Evolutionary conservation across 2,113 vertebrate genomes (phyloP), one percentile per base, ranked within the genome.

Genomic region (Chaetura pelagica): DNA sequence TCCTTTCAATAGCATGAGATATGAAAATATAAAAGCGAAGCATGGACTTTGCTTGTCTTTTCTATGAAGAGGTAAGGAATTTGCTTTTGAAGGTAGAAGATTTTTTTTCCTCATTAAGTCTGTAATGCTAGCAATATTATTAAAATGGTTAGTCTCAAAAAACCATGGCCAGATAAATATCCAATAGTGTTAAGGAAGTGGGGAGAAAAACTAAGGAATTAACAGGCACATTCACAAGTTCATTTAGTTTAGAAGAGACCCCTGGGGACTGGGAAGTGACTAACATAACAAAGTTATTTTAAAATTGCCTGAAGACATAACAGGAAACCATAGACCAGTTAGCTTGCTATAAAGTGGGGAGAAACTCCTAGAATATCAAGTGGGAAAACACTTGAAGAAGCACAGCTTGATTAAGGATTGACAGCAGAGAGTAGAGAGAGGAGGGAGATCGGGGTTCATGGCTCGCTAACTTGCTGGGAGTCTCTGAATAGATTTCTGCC

Each of bases 361-460:
- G 94, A 96, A 97, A 96, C 66, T 96, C 95, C 79, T 91, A 34
- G 88, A 95, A 95, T 97, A 95, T 95, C 38, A 96, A 97, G 92
- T 94, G 87, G 82, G 51, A 79, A 96, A 97, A 86, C 95, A 95
- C 71, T 95, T 54, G 93, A 73, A 87, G 91, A 87, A 97, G 96
- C 96, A 97, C 95, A 97, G 95, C 96, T 96, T 96, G 96, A 97
- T 95, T 96, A 96, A 96, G 90, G 80, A 95, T 86, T 95, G 96
- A 81, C 87, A 92, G 93, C 67, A 8, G 35, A 77, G 62, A 66
- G 63, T 1, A 51, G 68, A 84, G 69, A 83, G 51, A 78, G 89
- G 69, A 77, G 63, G 73, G 84, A 87, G 84, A 81, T 29, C 4
- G 6, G 54, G 61, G 67, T 69, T 93, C 90, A 91, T 27, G 92